Evolutionary conservation across 2,113 vertebrate genomes (phyloP).

Genomic region (Pelecanus crispus): DNA sequence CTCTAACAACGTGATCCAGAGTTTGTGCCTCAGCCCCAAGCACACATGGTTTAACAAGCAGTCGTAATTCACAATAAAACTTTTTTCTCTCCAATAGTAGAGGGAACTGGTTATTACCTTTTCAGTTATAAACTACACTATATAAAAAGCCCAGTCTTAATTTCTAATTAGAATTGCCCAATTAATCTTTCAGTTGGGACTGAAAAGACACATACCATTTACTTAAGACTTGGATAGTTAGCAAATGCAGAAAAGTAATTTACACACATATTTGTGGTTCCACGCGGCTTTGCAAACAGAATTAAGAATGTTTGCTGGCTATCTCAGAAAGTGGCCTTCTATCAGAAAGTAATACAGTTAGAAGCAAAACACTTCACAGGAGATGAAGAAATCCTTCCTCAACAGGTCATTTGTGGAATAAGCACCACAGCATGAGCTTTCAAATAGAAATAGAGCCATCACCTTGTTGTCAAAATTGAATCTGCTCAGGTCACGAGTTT

Average conservation of each 20-base stretch:
- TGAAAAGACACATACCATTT: not conserved
- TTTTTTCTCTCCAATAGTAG: not conserved
- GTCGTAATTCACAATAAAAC: not conserved
- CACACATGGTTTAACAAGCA: not conserved
- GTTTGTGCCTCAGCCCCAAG: not conserved
- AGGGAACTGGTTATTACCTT: not conserved
- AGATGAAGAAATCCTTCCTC: not conserved
- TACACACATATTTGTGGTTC: not conserved
- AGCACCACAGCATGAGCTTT: not conserved
- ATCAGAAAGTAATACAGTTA: not conserved
- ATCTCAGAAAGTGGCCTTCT: not conserved
- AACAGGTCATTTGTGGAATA: not conserved
- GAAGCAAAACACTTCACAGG: not conserved
- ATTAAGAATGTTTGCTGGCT: not conserved
- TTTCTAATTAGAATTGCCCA: not conserved
- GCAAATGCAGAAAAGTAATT: not conserved
- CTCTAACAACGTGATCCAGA: not conserved
- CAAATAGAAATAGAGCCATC: not conserved
- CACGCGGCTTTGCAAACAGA: not conserved
- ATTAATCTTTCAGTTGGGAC: not conserved
- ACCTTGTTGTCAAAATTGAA: conserved; percentile 99
- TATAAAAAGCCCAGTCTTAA: not conserved
- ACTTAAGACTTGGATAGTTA: not conserved
- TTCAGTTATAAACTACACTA: not conserved
- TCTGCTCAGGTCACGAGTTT: conserved; percentile 94